A percentile compares a stretch with the other conserved stretches of the same genome.
These are phyloP conservation scores for Physella acuta DNA, from an alignment of 1,140 invertebrate genomes.

Conservation along the genomic window DNA sequence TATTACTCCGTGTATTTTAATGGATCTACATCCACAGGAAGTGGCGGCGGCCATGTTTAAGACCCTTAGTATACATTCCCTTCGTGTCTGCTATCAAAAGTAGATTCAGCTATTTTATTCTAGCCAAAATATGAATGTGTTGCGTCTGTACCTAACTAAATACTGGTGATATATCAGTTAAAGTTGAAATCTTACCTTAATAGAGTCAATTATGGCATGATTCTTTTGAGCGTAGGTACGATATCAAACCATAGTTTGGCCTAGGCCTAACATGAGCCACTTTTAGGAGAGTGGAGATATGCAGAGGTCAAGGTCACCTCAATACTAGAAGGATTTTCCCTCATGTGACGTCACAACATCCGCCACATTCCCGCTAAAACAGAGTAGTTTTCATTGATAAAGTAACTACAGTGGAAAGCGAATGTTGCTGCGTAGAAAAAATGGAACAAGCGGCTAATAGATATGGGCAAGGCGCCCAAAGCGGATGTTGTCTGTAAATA, in stretches of 20 bases:
- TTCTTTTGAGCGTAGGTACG: not conserved
- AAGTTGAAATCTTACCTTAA: not conserved
- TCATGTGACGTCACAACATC: conserved; percentile 70
- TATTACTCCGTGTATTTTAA: too few relatives aligned
- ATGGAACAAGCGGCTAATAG: not conserved
- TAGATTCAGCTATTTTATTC: too few relatives aligned
- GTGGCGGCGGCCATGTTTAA: too few relatives aligned
- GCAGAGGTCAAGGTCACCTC: conserved; percentile 38
- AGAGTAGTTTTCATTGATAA: conserved; percentile 9
- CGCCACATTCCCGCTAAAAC: conserved; percentile 52
- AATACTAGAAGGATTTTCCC: conserved; percentile 49
- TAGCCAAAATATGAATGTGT: too few relatives aligned
- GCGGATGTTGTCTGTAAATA: not conserved
- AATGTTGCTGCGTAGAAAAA: not conserved
- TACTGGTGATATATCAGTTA: too few relatives aligned
- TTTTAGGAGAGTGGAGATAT: conserved; percentile 41
- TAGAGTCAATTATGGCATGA: conserved; percentile 12
- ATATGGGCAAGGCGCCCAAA: not conserved
- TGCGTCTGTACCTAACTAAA: too few relatives aligned
- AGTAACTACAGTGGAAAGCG: not conserved
- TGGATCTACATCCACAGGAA: too few relatives aligned
- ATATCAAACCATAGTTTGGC: not conserved
- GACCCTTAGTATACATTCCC: too few relatives aligned
- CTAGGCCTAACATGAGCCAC: conserved; percentile 53
- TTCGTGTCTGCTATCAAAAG: too few relatives aligned